Percentiles rank a stretch among this genome's conserved stretches.
Evolutionary conservation across 2,888 invertebrate species (phyloP).

Genomic region (Tenthredo scrophulariae): DNA sequence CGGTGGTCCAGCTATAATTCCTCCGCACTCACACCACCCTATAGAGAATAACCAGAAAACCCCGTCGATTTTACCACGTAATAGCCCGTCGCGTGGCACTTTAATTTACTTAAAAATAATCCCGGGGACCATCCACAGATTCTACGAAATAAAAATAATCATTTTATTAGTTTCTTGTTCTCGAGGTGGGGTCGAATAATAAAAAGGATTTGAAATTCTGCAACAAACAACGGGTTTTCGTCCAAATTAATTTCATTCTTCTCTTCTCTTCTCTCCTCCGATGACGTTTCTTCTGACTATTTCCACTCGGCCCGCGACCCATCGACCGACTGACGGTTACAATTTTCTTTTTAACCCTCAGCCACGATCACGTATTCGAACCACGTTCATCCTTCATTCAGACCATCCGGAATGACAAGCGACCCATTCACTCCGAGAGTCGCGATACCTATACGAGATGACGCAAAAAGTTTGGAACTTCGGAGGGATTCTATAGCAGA

Average conservation of each 20-base stretch:
- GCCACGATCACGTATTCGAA: conserved; percentile 39
- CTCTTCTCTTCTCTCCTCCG: background rate
- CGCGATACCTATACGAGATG: conserved; percentile 1
- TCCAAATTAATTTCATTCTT: background rate
- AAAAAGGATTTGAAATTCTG: background rate
- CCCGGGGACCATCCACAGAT: background rate
- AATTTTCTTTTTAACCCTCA: conserved; percentile 20
- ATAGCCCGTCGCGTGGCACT: conserved; percentile 42
- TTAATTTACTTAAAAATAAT: conserved; percentile 9
- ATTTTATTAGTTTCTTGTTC: background rate
- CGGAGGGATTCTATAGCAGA: background rate
- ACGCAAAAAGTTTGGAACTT: conserved; percentile 35
- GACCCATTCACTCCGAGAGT: conserved; percentile 52
- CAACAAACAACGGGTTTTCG: background rate
- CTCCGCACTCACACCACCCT: background rate
- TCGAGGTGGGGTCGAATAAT: background rate
- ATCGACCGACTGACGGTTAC: conserved; percentile 43
- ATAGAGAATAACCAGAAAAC: background rate
- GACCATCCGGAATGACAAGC: conserved; percentile 5
- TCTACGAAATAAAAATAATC: background rate
- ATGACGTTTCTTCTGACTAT: background rate
- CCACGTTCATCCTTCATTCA: conserved; percentile 56
- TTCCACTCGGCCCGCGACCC: conserved; percentile 13
- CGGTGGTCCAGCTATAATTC: conserved; percentile 45
- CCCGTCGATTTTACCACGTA: conserved; percentile 22